Conservation (phyloP, 2,113 vertebrate species). For the Melanocharis versteri region DNA sequence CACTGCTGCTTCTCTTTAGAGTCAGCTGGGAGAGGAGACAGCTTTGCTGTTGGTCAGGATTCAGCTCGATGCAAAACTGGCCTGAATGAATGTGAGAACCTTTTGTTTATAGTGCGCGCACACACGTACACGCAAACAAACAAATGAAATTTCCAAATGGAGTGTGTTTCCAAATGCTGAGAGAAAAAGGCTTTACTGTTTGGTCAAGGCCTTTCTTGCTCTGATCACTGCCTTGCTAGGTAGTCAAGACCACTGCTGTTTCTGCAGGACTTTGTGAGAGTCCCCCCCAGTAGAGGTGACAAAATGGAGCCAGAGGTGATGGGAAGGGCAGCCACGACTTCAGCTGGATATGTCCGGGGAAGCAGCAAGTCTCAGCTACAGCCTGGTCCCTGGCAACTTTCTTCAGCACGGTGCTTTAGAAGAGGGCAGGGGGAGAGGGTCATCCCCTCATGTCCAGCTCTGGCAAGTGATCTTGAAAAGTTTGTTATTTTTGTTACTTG, state of each 20-base stretch:
- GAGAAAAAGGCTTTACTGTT: not conserved
- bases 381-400: not conserved
- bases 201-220: not conserved
- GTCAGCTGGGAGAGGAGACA: not conserved
- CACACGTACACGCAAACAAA: not conserved
- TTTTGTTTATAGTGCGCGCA: not conserved
- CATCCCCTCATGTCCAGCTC: not conserved
- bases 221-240: not conserved
- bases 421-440: not conserved
- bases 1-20: not conserved
- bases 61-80: not conserved
- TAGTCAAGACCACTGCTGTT: not conserved
- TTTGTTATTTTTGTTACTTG: not conserved
- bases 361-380: not conserved
- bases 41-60: not conserved
- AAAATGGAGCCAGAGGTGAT: not conserved
- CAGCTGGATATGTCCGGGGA: not conserved
- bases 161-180: not conserved
- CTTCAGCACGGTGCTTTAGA: rapidly evolving
- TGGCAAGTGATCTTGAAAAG: not conserved
- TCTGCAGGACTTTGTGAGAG: not conserved
- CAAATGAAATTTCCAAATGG: not conserved
- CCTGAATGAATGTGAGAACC: not conserved
- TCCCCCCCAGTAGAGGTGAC: not conserved
- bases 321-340: not conserved